Conservation (phyloP, 2,113 vertebrate genomes). For the Chloebia gouldiae region DNA sequence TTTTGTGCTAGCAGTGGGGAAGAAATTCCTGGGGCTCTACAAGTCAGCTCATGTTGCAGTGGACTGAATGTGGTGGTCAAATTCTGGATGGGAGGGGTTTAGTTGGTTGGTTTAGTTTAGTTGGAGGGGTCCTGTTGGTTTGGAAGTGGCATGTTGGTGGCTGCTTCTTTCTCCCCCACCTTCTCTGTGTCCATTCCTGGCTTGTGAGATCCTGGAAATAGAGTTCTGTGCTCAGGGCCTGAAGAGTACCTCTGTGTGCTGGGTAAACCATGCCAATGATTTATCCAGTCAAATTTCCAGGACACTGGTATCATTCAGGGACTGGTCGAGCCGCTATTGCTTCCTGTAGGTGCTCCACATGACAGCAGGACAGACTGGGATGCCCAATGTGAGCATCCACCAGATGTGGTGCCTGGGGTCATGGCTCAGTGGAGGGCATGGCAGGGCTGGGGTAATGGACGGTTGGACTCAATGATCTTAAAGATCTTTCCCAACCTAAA, state of each 20-base stretch:
- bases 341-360: neutral
- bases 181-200: neutral
- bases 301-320: neutral
- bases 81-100: neutral
- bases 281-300: neutral
- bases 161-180: neutral
- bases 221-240: neutral
- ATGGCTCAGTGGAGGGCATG: neutral
- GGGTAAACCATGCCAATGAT: neutral
- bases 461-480: neutral
- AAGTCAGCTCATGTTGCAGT: neutral
- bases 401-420: neutral
- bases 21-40: neutral
- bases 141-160: neutral
- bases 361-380: neutral
- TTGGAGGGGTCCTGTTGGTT: neutral
- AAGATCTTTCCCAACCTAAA: neutral
- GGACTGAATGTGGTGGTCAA: neutral
- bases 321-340: neutral
- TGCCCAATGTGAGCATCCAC: fast-evolving
- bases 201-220: neutral
- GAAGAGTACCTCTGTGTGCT: neutral
- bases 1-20: neutral
- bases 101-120: neutral
- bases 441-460: neutral